phyloP scores from a whole-genome alignment of 1,140 invertebrate species.

The Frieseomelitta varia region DNA sequence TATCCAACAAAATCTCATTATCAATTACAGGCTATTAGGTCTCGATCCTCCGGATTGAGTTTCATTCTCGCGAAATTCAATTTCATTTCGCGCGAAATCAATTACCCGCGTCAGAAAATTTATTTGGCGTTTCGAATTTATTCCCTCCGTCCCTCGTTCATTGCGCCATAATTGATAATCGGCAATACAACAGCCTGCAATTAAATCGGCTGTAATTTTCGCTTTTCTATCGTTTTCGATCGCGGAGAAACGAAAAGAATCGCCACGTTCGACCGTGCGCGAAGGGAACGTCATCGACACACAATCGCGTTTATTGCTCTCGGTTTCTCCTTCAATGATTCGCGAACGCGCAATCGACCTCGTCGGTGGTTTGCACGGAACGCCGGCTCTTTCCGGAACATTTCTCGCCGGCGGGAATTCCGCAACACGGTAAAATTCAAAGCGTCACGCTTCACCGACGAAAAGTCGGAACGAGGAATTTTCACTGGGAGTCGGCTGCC shows the following conservation, averaged over 20 bases:
- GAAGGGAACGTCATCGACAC: background rate
- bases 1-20: background rate
- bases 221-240: background rate
- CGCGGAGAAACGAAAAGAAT: background rate
- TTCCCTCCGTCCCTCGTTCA: background rate
- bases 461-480: background rate
- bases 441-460: constrained; percentile 19
- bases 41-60: background rate
- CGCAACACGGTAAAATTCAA: constrained; percentile 9
- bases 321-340: constrained; percentile 7
- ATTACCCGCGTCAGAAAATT: background rate
- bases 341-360: background rate
- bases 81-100: background rate
- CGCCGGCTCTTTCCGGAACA: constrained; percentile 15
- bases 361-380: background rate
- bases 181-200: background rate
- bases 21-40: background rate
- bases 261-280: background rate
- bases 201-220: background rate
- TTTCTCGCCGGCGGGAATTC: background rate
- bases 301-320: background rate
- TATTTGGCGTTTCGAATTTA: background rate
- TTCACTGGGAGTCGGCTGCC: background rate
- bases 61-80: too few relatives aligned
- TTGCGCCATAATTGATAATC: background rate